A percentile compares a stretch with the other conserved stretches of the same genome.
Conservation (phyloP, 1,140 invertebrate genomes). For the Bombus sylvicola region DNA sequence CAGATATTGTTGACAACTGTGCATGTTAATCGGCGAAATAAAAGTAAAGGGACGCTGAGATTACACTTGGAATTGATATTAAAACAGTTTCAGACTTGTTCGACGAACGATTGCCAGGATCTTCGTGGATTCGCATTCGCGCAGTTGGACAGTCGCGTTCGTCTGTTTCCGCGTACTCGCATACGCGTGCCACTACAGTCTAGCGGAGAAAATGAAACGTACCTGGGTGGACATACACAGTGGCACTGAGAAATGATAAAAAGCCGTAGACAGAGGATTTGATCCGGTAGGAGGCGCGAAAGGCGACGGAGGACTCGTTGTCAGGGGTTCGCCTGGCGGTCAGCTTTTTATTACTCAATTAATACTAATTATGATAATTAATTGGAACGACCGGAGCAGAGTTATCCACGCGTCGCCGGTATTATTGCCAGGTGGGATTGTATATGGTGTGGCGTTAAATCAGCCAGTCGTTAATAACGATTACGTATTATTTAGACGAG, state of each 20-base stretch:
- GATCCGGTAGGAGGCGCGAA: background rate
- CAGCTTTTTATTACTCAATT: conserved; percentile 37
- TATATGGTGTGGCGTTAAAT: conserved; percentile 16
- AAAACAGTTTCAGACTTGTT: too few relatives aligned
- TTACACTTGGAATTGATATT: fast-evolving
- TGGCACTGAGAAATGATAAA: too few relatives aligned
- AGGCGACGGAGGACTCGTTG: background rate
- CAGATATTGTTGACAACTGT: too few relatives aligned
- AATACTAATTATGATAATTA: conserved; percentile 42
- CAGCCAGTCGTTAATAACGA: conserved; percentile 27
- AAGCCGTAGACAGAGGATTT: too few relatives aligned
- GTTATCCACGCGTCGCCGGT: conserved; percentile 19
- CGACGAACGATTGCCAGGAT: too few relatives aligned
- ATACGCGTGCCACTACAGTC: fast-evolving
- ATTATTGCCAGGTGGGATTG: conserved; percentile 31
- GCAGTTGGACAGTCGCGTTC: too few relatives aligned
- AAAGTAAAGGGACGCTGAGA: fast-evolving
- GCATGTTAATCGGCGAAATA: too few relatives aligned
- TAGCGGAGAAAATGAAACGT: too few relatives aligned
- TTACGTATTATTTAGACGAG: conserved; percentile 35
- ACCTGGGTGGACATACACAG: fast-evolving
- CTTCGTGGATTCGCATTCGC: fast-evolving
- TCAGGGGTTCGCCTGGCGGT: background rate
- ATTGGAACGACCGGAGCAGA: conserved; percentile 33
- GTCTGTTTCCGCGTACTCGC: too few relatives aligned